Conservation (phyloP, 2,797 vertebrate genomes). For the Gephyroberyx darwinii region DNA sequence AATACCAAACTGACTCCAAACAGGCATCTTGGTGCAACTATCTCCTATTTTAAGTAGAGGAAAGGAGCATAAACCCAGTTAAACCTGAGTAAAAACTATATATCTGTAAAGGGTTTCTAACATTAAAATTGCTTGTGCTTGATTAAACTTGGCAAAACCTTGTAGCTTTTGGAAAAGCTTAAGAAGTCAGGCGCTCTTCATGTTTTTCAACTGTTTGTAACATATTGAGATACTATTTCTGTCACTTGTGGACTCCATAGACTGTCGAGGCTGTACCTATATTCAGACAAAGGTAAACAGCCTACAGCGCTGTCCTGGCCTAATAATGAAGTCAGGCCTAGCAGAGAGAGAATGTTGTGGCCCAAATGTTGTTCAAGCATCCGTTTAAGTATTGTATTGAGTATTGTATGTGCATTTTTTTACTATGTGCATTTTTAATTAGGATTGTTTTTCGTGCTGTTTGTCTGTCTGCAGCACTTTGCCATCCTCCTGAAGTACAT, state of each 20-base stretch:
- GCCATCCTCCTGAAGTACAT: conserved; percentile 94
- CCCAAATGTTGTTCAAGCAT: conserved; percentile 43
- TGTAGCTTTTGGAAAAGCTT: background rate
- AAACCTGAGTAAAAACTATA: too few species aligned
- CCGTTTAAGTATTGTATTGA: conserved; percentile 21
- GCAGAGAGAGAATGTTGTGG: conserved; percentile 46
- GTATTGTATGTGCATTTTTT: too few species aligned
- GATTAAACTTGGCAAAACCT: too few species aligned
- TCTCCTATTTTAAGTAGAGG: too few species aligned
- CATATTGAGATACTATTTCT: conserved; percentile 39
- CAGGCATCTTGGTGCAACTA: too few species aligned
- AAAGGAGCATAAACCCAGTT: too few species aligned
- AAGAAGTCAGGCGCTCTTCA: background rate
- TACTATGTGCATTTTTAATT: too few species aligned
- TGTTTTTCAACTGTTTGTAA: conserved; percentile 32
- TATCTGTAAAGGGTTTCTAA: too few species aligned
- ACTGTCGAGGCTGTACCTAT: conserved; percentile 38
- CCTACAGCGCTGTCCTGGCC: conserved; percentile 67
- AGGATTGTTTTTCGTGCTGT: background rate
- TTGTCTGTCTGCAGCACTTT: conserved; percentile 86
- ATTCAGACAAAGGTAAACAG: conserved; percentile 61
- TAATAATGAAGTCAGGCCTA: conserved; percentile 62
- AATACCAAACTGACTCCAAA: too few species aligned
- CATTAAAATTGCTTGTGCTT: too few species aligned
- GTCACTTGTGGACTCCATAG: conserved; percentile 31